Percentiles rank a stretch among this genome's conserved stretches.
Conservation (phyloP, 2,797 vertebrate genomes). For the Emys orbicularis region DNA sequence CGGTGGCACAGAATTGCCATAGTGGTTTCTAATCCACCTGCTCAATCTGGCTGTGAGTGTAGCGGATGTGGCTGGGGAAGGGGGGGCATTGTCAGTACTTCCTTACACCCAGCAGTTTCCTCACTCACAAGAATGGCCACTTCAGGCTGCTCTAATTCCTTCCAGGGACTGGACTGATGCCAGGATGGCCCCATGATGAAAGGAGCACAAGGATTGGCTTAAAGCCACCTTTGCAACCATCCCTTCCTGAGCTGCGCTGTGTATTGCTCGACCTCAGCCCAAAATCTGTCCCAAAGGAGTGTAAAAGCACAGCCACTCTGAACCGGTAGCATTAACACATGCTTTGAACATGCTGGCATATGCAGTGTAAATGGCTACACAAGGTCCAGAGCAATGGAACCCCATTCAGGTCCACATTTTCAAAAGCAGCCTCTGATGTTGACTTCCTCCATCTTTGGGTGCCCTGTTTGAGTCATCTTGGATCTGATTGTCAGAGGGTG, state of each 20-base stretch:
- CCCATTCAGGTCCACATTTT: not conserved
- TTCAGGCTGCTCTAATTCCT: not conserved
- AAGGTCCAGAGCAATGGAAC: not conserved
- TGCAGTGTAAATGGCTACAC: not conserved
- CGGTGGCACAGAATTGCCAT: not conserved
- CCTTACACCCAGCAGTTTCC: not conserved
- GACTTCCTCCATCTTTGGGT: not conserved
- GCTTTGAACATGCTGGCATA: not conserved
- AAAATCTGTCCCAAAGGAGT: not conserved
- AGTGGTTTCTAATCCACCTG: not conserved
- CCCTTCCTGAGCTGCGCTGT: not conserved
- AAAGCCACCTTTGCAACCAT: not conserved
- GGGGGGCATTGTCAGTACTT: not conserved
- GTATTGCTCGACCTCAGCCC: not conserved
- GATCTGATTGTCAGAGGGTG: not conserved
- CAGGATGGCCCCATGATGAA: not conserved
- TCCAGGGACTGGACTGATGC: not conserved
- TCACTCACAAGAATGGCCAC: not conserved
- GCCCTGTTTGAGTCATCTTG: not conserved
- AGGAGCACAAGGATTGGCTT: not conserved
- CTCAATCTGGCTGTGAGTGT: not conserved
- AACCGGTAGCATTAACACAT: not conserved
- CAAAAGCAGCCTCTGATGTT: not conserved
- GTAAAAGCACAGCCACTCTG: not conserved
- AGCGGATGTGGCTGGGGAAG: not conserved